These are phyloP conservation scores for Hiodon alosoides DNA, from an alignment of 2,113 vertebrate species.

Conservation along the genomic window DNA sequence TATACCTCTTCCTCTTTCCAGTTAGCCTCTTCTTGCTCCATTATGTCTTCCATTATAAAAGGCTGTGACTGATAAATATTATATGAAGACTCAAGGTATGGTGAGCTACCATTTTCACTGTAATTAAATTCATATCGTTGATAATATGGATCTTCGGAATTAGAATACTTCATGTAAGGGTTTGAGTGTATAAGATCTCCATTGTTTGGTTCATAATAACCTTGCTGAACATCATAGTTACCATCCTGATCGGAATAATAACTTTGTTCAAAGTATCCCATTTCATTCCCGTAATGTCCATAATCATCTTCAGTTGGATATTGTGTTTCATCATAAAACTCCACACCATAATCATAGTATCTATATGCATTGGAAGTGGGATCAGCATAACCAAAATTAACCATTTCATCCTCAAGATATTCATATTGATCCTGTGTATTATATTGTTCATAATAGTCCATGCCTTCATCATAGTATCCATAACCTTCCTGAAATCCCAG, in stretches of 20 bases:
- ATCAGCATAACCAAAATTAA: slow-evolving; percentile 50
- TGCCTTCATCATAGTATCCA: slow-evolving; percentile 36
- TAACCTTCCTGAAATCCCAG: slow-evolving; percentile 44
- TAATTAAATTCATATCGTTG: slow-evolving; percentile 64
- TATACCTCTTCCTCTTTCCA: slow-evolving; percentile 47
- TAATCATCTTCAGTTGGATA: slow-evolving; percentile 47
- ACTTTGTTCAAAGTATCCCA: slow-evolving; percentile 28
- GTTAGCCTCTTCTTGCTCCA: slow-evolving; percentile 65
- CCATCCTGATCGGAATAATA: slow-evolving; percentile 31
- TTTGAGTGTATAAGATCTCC: slow-evolving; percentile 37
- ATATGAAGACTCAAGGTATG: slow-evolving; percentile 65
- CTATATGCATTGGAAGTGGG: slow-evolving; percentile 41
- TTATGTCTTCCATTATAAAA: slow-evolving; percentile 67
- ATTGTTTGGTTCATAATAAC: slow-evolving; percentile 50
- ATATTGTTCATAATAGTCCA: slow-evolving; percentile 50
- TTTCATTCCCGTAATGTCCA: slow-evolving; percentile 55
- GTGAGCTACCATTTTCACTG: slow-evolving; percentile 58
- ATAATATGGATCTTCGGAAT: slow-evolving; percentile 38
- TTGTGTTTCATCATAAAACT: slow-evolving; percentile 18
- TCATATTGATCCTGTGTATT: slow-evolving; percentile 50
- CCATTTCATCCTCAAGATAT: slow-evolving; percentile 50
- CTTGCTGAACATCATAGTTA: slow-evolving; percentile 46
- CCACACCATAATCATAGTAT: slow-evolving; percentile 43
- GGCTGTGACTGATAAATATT: slow-evolving; percentile 63
- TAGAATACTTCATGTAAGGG: slow-evolving; percentile 27